phyloP scores from a whole-genome alignment of 2,797 vertebrate genomes.

The Semotilus atromaculatus region DNA sequence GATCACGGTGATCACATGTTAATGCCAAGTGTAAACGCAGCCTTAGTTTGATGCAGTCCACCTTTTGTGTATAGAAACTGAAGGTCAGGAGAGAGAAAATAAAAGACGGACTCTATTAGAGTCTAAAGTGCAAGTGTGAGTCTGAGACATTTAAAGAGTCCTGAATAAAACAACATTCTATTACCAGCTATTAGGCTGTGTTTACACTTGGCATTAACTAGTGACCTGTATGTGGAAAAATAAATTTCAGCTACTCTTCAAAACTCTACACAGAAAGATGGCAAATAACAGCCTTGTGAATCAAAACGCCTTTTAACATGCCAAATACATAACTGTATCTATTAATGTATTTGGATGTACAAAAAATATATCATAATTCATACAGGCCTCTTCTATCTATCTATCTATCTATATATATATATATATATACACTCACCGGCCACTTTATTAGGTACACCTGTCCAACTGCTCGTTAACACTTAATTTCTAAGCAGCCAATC shows the following conservation, averaged over 20 bases:
- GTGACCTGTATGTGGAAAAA: too few relatives aligned
- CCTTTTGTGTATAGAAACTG: neutral
- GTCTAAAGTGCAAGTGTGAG: slow-evolving; percentile 16
- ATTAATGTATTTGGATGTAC: neutral
- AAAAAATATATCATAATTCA: neutral
- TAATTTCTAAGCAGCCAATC: too few relatives aligned
- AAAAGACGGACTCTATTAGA: neutral
- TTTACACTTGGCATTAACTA: too few relatives aligned
- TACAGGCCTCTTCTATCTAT: neutral
- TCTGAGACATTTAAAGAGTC: neutral
- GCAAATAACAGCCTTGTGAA: neutral
- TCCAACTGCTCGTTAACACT: too few relatives aligned
- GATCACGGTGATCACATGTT: too few relatives aligned
- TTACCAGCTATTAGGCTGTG: too few relatives aligned
- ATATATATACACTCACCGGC: too few relatives aligned
- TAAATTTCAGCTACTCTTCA: neutral
- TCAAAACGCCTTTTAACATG: neutral
- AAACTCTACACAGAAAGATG: slow-evolving; percentile 3
- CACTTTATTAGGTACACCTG: too few relatives aligned
- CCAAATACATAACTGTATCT: neutral
- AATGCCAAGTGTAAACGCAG: too few relatives aligned
- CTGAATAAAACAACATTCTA: too few relatives aligned
- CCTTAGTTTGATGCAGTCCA: neutral
- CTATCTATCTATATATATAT: too few relatives aligned
- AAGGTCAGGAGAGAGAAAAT: neutral